Evolutionary conservation across 2,113 vertebrate genomes (phyloP).

Genomic region (Mohoua ochrocephala): DNA sequence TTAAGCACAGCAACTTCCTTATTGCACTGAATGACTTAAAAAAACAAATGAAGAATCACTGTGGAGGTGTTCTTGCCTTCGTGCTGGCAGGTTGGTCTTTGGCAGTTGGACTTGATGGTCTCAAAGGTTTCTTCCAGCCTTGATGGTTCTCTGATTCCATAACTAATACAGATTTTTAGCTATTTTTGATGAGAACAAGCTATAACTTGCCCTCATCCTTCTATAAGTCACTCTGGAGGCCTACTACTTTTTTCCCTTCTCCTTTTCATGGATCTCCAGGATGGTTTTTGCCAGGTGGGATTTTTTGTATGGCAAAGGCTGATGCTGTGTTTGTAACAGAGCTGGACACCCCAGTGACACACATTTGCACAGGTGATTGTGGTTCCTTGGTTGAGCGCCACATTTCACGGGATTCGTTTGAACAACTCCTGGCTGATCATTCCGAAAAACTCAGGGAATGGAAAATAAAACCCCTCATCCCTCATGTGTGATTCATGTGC

Average conservation of each 20-base stretch:
- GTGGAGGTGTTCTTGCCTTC: neutral
- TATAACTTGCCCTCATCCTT: neutral
- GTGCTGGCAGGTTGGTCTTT: neutral
- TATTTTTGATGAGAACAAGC: neutral
- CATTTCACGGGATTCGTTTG: neutral
- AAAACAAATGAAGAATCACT: neutral
- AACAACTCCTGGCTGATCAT: neutral
- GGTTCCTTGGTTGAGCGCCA: neutral
- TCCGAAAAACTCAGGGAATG: neutral
- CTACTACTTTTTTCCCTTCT: neutral
- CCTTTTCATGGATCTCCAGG: neutral
- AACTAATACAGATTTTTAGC: rapidly evolving
- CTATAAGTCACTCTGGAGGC: neutral
- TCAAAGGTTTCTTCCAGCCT: neutral
- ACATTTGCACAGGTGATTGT: rapidly evolving
- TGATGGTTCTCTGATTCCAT: neutral
- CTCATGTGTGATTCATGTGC: neutral
- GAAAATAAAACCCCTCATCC: neutral
- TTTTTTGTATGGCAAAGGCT: neutral
- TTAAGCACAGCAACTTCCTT: conserved; percentile 15
- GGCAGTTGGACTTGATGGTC: neutral
- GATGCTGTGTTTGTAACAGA: neutral
- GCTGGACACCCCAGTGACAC: neutral
- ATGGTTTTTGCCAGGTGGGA: neutral
- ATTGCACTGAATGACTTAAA: neutral